A percentile compares a stretch with the other conserved stretches of the same genome.
Conservation (phyloP, 1,140 invertebrate genomes). For the Neodiprion lecontei region DNA sequence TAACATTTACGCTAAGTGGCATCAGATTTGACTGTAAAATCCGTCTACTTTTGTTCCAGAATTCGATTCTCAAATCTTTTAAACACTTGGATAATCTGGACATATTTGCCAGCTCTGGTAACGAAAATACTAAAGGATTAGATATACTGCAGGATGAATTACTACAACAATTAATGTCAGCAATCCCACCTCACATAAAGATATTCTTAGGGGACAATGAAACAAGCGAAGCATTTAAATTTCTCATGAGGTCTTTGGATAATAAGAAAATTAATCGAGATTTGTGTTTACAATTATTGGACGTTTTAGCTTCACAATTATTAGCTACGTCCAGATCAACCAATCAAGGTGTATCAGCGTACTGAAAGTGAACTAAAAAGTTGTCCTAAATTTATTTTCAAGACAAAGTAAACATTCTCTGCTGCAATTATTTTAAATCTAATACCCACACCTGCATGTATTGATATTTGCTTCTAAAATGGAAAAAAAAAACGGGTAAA, state of each 20-base stretch:
- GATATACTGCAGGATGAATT: conserved; percentile 29
- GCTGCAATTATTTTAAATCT: too few species aligned
- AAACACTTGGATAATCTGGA: conserved; percentile 27
- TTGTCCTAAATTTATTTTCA: background rate
- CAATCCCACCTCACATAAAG: conserved; percentile 34
- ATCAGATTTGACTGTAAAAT: background rate
- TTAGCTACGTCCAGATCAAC: conserved; percentile 37
- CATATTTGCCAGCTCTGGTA: conserved; percentile 22
- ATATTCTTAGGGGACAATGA: conserved; percentile 42
- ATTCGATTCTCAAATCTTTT: conserved; percentile 30
- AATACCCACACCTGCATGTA: too few species aligned
- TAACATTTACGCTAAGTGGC: background rate
- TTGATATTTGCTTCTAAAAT: too few species aligned
- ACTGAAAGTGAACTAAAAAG: background rate
- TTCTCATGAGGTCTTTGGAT: conserved; percentile 39
- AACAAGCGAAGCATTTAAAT: conserved; percentile 32
- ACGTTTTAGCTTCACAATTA: conserved; percentile 44
- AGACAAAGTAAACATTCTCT: too few species aligned
- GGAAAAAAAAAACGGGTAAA: too few species aligned
- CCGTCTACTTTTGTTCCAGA: conserved; percentile 30
- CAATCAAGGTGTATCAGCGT: conserved; percentile 13
- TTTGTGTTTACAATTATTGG: conserved; percentile 44
- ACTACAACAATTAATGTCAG: conserved; percentile 28
- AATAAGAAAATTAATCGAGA: conserved; percentile 43
- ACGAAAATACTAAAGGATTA: conserved; percentile 26